Conservation (phyloP, 2,113 vertebrate species). For the Tamias sibiricus region DNA sequence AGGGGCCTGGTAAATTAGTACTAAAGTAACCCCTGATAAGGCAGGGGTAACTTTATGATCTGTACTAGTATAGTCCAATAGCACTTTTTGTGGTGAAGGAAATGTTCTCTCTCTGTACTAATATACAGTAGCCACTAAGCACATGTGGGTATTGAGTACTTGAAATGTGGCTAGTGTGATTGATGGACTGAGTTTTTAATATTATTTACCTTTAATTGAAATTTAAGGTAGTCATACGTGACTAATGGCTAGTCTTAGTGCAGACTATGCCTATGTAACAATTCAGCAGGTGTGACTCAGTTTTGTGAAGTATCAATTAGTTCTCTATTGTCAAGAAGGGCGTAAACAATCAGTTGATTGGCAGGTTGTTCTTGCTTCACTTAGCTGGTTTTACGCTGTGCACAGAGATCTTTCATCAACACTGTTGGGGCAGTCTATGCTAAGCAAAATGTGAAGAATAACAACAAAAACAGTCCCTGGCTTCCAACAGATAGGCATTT, state of each 20-base stretch:
- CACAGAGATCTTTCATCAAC: slow-evolving; percentile 7
- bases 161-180: background rate
- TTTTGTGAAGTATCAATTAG: slow-evolving; percentile 23
- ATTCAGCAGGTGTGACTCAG: background rate
- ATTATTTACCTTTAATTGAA: background rate
- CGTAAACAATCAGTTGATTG: background rate
- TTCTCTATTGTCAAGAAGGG: background rate
- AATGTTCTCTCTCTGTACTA: background rate
- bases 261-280: background rate
- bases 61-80: background rate
- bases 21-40: background rate
- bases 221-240: background rate
- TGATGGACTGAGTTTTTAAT: slow-evolving; percentile 10
- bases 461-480: background rate
- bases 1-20: background rate
- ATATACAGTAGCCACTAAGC: background rate
- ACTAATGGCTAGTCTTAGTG: background rate
- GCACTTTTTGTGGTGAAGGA: background rate
- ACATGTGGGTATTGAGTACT: background rate
- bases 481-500: slow-evolving; percentile 25
- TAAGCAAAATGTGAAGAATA: slow-evolving; percentile 7
- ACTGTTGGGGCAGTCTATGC: background rate
- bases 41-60: background rate
- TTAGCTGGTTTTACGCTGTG: background rate
- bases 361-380: background rate